Conservation (phyloP, 2,888 invertebrate genomes). For the Hemicrepidius hirtus region DNA sequence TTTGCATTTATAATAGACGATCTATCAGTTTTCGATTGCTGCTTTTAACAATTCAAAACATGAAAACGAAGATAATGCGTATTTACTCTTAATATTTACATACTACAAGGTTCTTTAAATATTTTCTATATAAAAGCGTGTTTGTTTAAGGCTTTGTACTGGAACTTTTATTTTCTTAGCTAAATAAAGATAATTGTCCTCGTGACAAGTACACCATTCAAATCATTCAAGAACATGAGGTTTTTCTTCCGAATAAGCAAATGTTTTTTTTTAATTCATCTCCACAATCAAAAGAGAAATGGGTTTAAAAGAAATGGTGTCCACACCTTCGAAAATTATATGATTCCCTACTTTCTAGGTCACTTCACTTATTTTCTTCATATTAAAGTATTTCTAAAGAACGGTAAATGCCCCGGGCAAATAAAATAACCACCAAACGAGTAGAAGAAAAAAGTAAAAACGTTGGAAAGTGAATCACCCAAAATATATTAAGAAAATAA, state of each 20-base stretch:
- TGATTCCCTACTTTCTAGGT: slow-evolving; percentile 19
- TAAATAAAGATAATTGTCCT: slow-evolving; percentile 12
- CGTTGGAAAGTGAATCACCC: slow-evolving; percentile 15
- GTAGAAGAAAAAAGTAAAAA: slow-evolving; percentile 11
- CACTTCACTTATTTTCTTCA: slow-evolving; percentile 13
- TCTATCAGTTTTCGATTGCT: neutral
- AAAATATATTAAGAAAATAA: neutral
- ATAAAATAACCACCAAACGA: neutral
- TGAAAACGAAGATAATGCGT: slow-evolving; percentile 20
- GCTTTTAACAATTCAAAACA: slow-evolving; percentile 8
- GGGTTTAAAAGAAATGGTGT: slow-evolving; percentile 5
- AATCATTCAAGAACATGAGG: too few species aligned
- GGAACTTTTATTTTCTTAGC: neutral
- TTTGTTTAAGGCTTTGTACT: neutral
- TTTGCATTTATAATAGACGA: slow-evolving; percentile 20
- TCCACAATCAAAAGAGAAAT: neutral
- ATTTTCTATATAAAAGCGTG: neutral
- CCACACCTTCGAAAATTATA: slow-evolving; percentile 13
- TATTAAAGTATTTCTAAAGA: neutral
- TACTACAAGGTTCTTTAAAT: slow-evolving; percentile 27
- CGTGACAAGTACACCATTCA: too few species aligned
- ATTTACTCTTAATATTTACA: slow-evolving; percentile 4
- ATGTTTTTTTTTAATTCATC: too few species aligned
- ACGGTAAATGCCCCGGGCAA: neutral
- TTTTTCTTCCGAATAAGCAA: too few species aligned